Percentiles rank a stretch among this genome's conserved stretches.
phyloP scores from a whole-genome alignment of 2,797 vertebrate genomes.

The Sarcophilus harrisii region DNA sequence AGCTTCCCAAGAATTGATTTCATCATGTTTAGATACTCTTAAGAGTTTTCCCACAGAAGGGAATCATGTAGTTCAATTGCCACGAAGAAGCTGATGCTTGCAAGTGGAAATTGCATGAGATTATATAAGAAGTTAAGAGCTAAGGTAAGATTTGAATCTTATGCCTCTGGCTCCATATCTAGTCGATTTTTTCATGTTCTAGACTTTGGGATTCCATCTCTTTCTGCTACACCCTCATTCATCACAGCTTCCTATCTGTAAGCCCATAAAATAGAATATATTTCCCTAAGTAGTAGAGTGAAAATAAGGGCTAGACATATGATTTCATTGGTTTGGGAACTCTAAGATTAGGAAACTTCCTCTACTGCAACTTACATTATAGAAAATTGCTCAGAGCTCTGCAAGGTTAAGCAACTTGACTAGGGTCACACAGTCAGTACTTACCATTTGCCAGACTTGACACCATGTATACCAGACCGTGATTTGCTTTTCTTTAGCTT shows the following conservation, averaged over 20 bases:
- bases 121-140: not conserved
- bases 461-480: not conserved
- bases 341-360: not conserved
- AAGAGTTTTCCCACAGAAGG: too few species aligned
- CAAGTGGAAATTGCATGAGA: not conserved
- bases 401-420: not conserved
- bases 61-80: not conserved
- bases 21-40: constrained; percentile 56
- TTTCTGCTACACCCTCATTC: not conserved
- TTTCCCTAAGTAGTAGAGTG: not conserved
- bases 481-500: not conserved
- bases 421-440: not conserved
- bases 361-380: not conserved
- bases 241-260: not conserved
- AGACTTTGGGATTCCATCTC: not conserved
- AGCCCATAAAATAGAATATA: not conserved
- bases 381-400: not conserved
- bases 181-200: not conserved
- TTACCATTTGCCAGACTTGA: not conserved
- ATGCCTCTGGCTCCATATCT: not conserved
- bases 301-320: not conserved
- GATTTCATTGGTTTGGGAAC: not conserved
- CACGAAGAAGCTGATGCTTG: not conserved
- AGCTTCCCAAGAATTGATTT: constrained; percentile 53
- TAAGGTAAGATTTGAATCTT: not conserved